phyloP scores from a whole-genome alignment of 2,113 vertebrate species.

The Hemicordylus capensis region DNA sequence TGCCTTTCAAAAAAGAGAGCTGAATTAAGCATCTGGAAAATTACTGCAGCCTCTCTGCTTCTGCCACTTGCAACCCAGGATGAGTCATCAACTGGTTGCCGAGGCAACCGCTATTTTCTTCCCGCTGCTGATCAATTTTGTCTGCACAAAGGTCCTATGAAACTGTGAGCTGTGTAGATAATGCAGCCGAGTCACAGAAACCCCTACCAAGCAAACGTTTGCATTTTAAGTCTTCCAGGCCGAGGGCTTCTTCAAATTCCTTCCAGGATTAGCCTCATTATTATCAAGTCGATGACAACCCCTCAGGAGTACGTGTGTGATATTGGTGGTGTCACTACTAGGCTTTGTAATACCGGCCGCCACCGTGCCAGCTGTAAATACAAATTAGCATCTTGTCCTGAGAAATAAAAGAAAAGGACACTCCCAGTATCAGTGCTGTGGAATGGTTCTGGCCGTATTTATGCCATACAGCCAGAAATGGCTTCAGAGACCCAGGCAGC shows the following conservation, averaged over 20 bases:
- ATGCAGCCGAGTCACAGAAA: conserved; percentile 48
- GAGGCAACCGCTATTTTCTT: conserved; percentile 66
- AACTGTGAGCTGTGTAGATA: conserved; percentile 58
- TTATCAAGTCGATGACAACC: not conserved
- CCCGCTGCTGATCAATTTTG: conserved; percentile 66
- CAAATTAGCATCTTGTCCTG: conserved; percentile 29
- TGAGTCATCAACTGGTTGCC: conserved; percentile 76
- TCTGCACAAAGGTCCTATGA: conserved; percentile 58
- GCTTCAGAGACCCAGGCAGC: not conserved
- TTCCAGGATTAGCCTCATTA: not conserved
- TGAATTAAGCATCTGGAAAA: conserved; percentile 79
- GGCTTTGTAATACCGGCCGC: not conserved
- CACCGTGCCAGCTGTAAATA: conserved; percentile 29
- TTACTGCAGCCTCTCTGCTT: conserved; percentile 76
- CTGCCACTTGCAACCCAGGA: conserved; percentile 39
- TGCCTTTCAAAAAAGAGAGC: conserved; percentile 45
- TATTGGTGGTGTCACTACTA: not conserved
- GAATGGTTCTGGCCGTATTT: fast-evolving
- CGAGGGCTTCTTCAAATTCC: not conserved
- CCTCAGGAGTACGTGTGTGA: fast-evolving
- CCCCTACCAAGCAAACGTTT: not conserved
- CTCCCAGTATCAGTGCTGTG: not conserved
- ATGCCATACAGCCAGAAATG: not conserved
- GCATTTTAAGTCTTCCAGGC: conserved; percentile 19
- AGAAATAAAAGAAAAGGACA: not conserved